A percentile compares a stretch with the other conserved stretches of the same genome.
Evolutionary conservation across 2,888 invertebrate species (phyloP).

Genomic region (Sipha maydis): DNA sequence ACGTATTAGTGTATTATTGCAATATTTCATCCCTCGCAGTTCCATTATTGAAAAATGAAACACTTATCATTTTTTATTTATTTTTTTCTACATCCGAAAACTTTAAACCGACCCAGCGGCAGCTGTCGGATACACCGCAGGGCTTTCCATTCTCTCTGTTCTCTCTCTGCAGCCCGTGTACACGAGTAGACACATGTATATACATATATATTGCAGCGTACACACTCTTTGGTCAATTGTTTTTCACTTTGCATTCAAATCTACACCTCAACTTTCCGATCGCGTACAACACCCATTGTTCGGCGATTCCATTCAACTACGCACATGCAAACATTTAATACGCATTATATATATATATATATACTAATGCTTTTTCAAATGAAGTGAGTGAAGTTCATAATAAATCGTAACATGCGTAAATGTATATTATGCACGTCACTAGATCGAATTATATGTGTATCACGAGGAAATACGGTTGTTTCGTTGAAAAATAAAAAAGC

Average conservation of each 20-base stretch:
- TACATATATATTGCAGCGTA: neutral
- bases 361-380: neutral
- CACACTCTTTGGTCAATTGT: conserved; percentile 14
- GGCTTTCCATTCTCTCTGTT: neutral
- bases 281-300: conserved; percentile 14
- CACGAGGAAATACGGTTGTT: conserved; percentile 1
- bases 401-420: neutral
- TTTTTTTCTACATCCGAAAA: neutral
- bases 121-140: neutral
- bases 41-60: neutral
- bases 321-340: neutral
- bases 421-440: neutral
- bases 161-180: neutral
- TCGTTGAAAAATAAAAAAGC: conserved; percentile 12
- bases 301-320: neutral
- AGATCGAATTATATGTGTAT: neutral
- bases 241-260: conserved; percentile 37
- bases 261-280: conserved; percentile 38
- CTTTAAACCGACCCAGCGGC: neutral
- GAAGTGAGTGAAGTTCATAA: conserved; percentile 24
- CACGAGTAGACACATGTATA: neutral
- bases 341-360: too few species aligned
- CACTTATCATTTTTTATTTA: neutral
- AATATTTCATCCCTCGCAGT: neutral
- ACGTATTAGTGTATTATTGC: neutral